phyloP scores from a whole-genome alignment of 2,797 vertebrate genomes.

The Erethizon dorsatum region DNA sequence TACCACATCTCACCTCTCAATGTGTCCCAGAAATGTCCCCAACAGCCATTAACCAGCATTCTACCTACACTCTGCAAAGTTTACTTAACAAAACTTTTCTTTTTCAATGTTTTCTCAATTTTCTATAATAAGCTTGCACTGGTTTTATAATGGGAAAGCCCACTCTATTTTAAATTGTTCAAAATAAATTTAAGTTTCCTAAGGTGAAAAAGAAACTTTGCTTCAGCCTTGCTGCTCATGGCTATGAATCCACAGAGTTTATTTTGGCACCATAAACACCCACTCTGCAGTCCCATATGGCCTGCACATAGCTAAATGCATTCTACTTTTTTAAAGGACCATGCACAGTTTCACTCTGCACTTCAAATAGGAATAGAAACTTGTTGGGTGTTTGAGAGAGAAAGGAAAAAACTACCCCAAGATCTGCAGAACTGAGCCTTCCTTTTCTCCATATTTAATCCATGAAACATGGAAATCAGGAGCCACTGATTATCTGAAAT shows the following conservation, averaged over 20 bases:
- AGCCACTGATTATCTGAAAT: not conserved
- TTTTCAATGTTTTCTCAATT: conserved; percentile 24
- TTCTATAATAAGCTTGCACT: conserved; percentile 47
- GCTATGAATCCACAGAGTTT: conserved; percentile 64
- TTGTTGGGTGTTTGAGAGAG: not conserved
- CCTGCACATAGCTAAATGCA: conserved; percentile 59
- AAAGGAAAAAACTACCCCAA: not conserved
- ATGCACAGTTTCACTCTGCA: conserved; percentile 57
- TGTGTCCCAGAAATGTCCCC: not conserved
- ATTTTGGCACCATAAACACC: conserved; percentile 79
- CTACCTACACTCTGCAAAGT: not conserved
- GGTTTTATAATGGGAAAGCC: conserved; percentile 75
- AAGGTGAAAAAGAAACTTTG: conserved; percentile 78
- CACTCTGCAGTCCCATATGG: conserved; percentile 72
- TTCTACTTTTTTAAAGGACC: conserved; percentile 73
- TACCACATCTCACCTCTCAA: not conserved
- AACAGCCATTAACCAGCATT: not conserved
- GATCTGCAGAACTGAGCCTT: conserved; percentile 5
- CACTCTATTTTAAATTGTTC: conserved; percentile 72
- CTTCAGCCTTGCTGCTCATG: conserved; percentile 58
- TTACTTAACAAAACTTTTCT: conserved; percentile 52
- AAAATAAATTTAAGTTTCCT: conserved; percentile 81
- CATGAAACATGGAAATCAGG: not conserved
- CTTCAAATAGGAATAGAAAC: conserved; percentile 77
- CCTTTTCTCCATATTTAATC: not conserved